Percentiles rank a stretch among this genome's conserved stretches.
Conservation (phyloP, 2,888 invertebrate species). For the Bombyx huttoni region DNA sequence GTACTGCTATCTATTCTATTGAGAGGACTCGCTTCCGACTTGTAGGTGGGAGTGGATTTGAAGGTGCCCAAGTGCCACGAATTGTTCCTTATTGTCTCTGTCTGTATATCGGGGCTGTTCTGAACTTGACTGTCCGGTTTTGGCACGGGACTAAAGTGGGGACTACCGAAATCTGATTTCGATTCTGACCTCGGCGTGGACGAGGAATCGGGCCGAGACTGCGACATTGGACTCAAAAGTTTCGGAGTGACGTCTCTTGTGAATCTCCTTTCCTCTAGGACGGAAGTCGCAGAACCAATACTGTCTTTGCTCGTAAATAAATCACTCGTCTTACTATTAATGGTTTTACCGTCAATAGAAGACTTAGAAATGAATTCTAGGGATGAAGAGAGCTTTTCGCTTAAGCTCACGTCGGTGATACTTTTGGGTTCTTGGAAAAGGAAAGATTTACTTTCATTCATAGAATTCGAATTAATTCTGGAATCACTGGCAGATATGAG, state of each 20-base stretch:
- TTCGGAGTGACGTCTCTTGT: constrained; percentile 38
- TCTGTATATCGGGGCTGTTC: constrained; percentile 52
- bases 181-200: constrained; percentile 55
- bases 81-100: constrained; percentile 41
- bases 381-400: constrained; percentile 22
- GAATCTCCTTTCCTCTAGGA: constrained; percentile 28
- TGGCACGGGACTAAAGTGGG: constrained; percentile 55
- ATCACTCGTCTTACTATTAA: constrained; percentile 27
- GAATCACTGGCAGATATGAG: constrained; percentile 26
- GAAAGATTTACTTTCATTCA: constrained; percentile 34
- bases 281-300: constrained; percentile 18
- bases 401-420: constrained; percentile 29
- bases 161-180: constrained; percentile 47
- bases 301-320: constrained; percentile 23
- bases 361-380: constrained; percentile 22
- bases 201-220: constrained; percentile 56
- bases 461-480: constrained; percentile 29
- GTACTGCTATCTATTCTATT: constrained; percentile 52
- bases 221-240: constrained; percentile 49
- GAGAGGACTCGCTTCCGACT: constrained; percentile 61
- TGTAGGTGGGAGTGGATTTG: constrained; percentile 57
- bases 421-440: constrained; percentile 56
- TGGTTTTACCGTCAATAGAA: constrained; percentile 22
- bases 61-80: constrained; percentile 58
- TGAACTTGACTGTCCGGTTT: constrained; percentile 65